Base-by-base conservation (phyloP, 2,888 invertebrate species). In the Nomada fucata region DNA sequence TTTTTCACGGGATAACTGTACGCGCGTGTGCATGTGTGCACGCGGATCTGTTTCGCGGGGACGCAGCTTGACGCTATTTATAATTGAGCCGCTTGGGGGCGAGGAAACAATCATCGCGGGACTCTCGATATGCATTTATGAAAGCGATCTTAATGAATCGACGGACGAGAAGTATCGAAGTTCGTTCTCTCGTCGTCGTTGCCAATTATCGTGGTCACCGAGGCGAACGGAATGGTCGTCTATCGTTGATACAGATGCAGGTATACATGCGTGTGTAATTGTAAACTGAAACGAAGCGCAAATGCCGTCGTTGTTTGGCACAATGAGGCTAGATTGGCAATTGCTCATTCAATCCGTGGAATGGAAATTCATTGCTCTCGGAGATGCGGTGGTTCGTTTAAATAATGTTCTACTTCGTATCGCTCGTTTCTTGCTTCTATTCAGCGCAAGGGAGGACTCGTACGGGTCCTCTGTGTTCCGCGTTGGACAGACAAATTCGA, bases 141-240 rank as follows among this genome's bases (percentile, higher is more conserved):
- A 85, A 80, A 84, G 84, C 84, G 67, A 75, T 84, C 84, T 82
- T 82, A 81, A 81, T 77, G 79, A 85, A 84, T 84, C 68, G 81
- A 82, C 76, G 78, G 61, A 76, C 53, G 79, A 83, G 71, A 76
- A 79, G 72, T 76, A 72, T 76, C 77, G 73, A 79, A 73, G 78
- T 73, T 69, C 70, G 60, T 75, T 50, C 61, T 70, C 59, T 67
- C 55, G 72, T 44, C 59, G 50, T 50, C 60, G 55, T 52, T 60
- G 59, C 75, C 79, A 84, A 84, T 84, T 84, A 84, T 79, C 52
- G 75, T 69, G 75, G 68, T 47, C 75, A 72, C 52, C 26, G 57
- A 82, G 75, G 29, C 72, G 60, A 64, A 79, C 64, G 47, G 65
- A 57, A 76, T 61, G 53, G 50, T 52, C 69, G 74, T n/a, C 61